Conservation (phyloP, 1,140 invertebrate genomes). For the Euura saliciscinereae region DNA sequence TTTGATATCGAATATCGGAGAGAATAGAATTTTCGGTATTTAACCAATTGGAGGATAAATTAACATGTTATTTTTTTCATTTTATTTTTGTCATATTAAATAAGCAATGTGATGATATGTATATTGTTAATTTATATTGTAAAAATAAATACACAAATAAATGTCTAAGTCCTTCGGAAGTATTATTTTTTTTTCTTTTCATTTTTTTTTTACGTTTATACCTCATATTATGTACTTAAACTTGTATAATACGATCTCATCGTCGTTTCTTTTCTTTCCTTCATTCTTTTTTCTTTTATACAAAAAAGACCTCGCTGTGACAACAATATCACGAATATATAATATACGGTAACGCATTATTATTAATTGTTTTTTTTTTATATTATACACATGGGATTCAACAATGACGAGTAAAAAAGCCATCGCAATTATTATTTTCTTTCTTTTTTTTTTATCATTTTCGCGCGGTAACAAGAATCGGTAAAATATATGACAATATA, state of each 20-base stretch:
- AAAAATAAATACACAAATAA: conserved; percentile 8
- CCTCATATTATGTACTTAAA: too few relatives aligned
- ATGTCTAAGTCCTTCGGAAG: conserved; percentile 42
- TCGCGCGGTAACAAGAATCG: conserved; percentile 54
- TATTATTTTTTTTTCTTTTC: conserved; percentile 41
- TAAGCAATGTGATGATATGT: not conserved
- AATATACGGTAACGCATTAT: conserved; percentile 47
- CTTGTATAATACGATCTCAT: conserved; percentile 28
- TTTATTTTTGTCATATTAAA: too few relatives aligned
- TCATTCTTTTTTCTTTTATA: conserved; percentile 45
- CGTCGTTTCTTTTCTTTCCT: conserved; percentile 41
- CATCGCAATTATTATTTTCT: conserved; percentile 28
- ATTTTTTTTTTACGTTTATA: conserved; percentile 40
- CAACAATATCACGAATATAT: conserved; percentile 36
- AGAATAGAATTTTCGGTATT: too few relatives aligned
- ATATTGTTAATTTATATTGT: conserved; percentile 1
- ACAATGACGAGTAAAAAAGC: conserved; percentile 58
- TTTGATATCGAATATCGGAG: too few relatives aligned
- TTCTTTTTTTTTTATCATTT: too few relatives aligned
- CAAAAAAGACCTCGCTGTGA: conserved; percentile 45
- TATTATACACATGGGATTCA: conserved; percentile 61
- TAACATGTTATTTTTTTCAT: too few relatives aligned
- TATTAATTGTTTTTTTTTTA: conserved; percentile 31
- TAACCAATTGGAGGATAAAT: too few relatives aligned
- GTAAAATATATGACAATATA: conserved; percentile 50